Conservation (phyloP, 2,888 invertebrate genomes). For the Lathronympha strigana region DNA sequence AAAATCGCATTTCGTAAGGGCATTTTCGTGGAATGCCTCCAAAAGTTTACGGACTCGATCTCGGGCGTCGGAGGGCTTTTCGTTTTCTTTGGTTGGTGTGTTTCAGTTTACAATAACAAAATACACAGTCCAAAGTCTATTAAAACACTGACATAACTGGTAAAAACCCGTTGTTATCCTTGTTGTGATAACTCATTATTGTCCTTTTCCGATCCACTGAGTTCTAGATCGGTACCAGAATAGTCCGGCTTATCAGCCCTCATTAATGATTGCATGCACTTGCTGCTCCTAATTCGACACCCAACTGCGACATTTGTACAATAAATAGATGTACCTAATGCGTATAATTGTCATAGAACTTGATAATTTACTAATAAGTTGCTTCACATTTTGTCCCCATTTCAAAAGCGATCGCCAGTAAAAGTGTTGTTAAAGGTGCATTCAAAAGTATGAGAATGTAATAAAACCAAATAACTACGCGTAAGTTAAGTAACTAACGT, state of each 20-base stretch:
- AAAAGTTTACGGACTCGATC: too few relatives aligned
- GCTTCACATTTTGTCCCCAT: too few relatives aligned
- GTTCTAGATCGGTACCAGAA: slow-evolving; percentile 73
- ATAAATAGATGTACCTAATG: not conserved
- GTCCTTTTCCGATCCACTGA: slow-evolving; percentile 61
- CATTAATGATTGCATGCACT: slow-evolving; percentile 50
- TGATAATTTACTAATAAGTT: not conserved
- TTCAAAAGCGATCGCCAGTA: too few relatives aligned
- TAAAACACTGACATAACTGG: slow-evolving; percentile 17
- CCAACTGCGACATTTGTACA: slow-evolving; percentile 21
- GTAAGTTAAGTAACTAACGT: too few relatives aligned
- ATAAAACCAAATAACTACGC: too few relatives aligned
- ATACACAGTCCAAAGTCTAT: not conserved
- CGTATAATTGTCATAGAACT: not conserved
- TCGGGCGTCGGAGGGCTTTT: too few relatives aligned
- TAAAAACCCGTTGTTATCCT: slow-evolving; percentile 35
- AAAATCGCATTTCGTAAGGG: too few relatives aligned
- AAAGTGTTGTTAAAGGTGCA: too few relatives aligned
- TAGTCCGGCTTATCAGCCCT: slow-evolving; percentile 61
- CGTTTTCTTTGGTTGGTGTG: too few relatives aligned
- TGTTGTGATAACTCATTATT: slow-evolving; percentile 45
- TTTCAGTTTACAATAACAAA: too few relatives aligned
- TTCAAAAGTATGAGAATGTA: too few relatives aligned
- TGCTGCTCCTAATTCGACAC: slow-evolving; percentile 36
- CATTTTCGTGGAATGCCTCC: too few relatives aligned